phyloP scores from a whole-genome alignment of 2,797 vertebrate genomes.

The Rachycentron canadum region DNA sequence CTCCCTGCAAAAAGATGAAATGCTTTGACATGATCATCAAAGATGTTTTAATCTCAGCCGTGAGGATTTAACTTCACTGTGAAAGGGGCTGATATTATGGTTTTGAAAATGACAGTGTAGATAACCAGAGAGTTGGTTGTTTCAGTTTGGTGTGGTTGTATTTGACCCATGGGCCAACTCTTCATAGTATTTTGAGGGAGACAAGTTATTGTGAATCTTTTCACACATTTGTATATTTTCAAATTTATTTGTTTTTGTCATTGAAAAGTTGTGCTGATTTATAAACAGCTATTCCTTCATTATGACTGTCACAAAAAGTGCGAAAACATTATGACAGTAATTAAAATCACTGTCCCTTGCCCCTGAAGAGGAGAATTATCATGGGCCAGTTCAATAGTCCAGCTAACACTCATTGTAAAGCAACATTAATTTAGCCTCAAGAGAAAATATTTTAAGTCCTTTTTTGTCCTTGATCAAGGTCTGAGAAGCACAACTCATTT shows the following conservation, averaged over 20 bases:
- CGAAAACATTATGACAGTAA: conserved; percentile 64
- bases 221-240: background rate
- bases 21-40: conserved; percentile 46
- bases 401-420: conserved; percentile 73
- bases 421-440: conserved; percentile 75
- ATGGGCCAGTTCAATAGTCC: conserved; percentile 67
- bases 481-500: conserved; percentile 72
- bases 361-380: conserved; percentile 58
- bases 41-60: conserved; percentile 46
- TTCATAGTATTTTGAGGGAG: conserved; percentile 9
- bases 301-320: conserved; percentile 36
- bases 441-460: conserved; percentile 68
- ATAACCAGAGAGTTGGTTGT: conserved; percentile 19
- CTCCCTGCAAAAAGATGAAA: conserved; percentile 2
- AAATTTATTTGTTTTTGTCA: background rate
- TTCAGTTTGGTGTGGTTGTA: conserved; percentile 1
- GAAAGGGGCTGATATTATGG: background rate
- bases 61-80: conserved; percentile 34
- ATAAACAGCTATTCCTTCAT: conserved; percentile 1
- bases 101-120: conserved; percentile 17
- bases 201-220: conserved; percentile 8
- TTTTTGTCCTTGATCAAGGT: conserved; percentile 79
- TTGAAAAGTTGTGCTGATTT: conserved; percentile 32
- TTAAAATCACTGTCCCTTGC: conserved; percentile 68
- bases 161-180: conserved; percentile 23